Conservation (phyloP, 2,797 vertebrate species). For the Semotilus atromaculatus region DNA sequence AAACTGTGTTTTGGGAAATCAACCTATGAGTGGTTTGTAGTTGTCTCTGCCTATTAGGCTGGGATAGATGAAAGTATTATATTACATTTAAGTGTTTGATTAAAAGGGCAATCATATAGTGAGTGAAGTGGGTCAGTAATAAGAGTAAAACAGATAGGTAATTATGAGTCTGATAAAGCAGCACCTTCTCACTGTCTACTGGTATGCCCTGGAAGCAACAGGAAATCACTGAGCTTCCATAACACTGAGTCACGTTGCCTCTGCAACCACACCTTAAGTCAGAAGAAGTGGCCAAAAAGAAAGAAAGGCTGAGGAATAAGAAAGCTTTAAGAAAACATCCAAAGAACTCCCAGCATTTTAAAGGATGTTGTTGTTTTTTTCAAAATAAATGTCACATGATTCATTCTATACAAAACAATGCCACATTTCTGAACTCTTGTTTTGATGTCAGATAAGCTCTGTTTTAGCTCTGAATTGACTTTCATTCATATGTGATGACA, state of each 20-base stretch:
- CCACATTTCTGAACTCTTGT: neutral
- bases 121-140: constrained; percentile 5
- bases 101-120: constrained; percentile 15
- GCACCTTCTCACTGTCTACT: constrained; percentile 41
- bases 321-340: neutral
- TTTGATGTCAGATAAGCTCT: constrained; percentile 21
- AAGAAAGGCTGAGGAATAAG: constrained; percentile 20
- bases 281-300: constrained; percentile 26
- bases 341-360: neutral
- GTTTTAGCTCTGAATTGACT: constrained; percentile 32
- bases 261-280: constrained; percentile 57
- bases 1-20: neutral
- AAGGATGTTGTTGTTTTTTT: neutral
- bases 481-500: constrained; percentile 37
- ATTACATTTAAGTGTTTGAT: constrained; percentile 2
- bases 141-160: constrained; percentile 3
- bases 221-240: constrained; percentile 69
- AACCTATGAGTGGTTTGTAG: neutral
- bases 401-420: constrained; percentile 12
- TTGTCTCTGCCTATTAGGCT: neutral
- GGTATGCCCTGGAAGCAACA: constrained; percentile 60
- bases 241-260: constrained; percentile 72
- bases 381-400: neutral
- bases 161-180: constrained; percentile 37
- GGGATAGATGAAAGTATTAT: neutral